Evolutionary conservation across 1,140 invertebrate genomes (phyloP).

Genomic region (Caenorhabditis remanei): DNA sequence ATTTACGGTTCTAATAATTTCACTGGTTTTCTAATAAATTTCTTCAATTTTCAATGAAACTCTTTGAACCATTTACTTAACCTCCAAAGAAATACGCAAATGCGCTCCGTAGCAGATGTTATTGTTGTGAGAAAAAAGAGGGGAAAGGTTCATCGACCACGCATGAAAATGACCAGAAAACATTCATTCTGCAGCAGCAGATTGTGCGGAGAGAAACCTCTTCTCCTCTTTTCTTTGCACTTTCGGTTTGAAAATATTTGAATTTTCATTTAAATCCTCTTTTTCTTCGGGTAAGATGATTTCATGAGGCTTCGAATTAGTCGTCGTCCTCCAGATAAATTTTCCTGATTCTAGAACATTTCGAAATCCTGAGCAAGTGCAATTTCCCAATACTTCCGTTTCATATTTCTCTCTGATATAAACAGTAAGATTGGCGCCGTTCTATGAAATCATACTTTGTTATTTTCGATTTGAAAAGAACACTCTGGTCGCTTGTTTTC

Average conservation of each 20-base stretch:
- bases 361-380: not conserved
- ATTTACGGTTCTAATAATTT: not conserved
- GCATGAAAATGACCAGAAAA: not conserved
- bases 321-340: too few relatives aligned
- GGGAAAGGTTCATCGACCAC: conserved; percentile 15
- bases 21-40: conserved; percentile 1
- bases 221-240: not conserved
- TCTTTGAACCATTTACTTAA: too few relatives aligned
- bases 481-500: not conserved
- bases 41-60: too few relatives aligned
- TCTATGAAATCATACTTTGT: not conserved
- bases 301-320: too few relatives aligned
- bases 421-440: not conserved
- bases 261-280: too few relatives aligned
- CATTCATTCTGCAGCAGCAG: not conserved
- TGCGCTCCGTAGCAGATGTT: not conserved
- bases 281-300: too few relatives aligned
- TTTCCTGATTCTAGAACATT: too few relatives aligned
- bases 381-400: not conserved
- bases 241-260: not conserved
- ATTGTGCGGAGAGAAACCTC: not conserved
- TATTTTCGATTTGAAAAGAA: not conserved
- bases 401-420: not conserved
- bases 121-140: not conserved
- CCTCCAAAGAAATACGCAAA: not conserved